Evolutionary conservation across 1,140 invertebrate genomes (phyloP), one percentile per base, ranked within the genome.

Genomic region (Leptoteleia sp.): DNA sequence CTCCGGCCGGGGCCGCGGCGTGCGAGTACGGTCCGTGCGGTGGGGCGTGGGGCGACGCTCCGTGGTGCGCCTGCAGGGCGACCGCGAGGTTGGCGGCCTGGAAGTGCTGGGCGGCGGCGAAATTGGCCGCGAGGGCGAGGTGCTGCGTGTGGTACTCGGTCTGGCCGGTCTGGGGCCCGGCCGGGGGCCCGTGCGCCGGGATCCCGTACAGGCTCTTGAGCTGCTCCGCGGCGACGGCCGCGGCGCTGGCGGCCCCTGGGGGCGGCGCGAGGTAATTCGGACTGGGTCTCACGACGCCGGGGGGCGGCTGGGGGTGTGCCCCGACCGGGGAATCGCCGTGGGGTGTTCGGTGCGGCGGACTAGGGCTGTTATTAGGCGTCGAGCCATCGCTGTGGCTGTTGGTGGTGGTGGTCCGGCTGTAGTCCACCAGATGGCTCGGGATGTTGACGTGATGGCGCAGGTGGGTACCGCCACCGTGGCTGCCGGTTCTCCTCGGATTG

Each of bases 191-290:
- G 9, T 81, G 67, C 2, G 78, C 83, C n/a, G 90, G 91, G 16
- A 94, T 78, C 0, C 86, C 88, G 35, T 90, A 90, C 0, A 89
- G 50, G 0, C 82, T 84, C 42, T 90, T 90, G 13, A 90, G 81
- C 29, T 89, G 89, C 38, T 90, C 88, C 1, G 87, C 89, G 4
- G 88, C 88, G 8, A 88, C 87, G 50, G 82, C 81, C 0, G 86
- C 87, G 0, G 93, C 93, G 72, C 93, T 82, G 1, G 92, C 92
- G 0, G 92, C 90, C 0, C 91, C 93, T 77, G 93, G 93, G 72
- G 94, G 93, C n/a, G 93, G 93, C 9, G 91, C 91, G 33, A 94
- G 88, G 77, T 94, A 93, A 82, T 94, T 94, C 4, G 93, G 93
- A 86, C 86, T 89, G 4, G 89, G 88, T 37, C 89, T 81, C 1